Evolutionary conservation across 2,888 invertebrate genomes (phyloP).

Genomic region (Diadegma fenestrale): DNA sequence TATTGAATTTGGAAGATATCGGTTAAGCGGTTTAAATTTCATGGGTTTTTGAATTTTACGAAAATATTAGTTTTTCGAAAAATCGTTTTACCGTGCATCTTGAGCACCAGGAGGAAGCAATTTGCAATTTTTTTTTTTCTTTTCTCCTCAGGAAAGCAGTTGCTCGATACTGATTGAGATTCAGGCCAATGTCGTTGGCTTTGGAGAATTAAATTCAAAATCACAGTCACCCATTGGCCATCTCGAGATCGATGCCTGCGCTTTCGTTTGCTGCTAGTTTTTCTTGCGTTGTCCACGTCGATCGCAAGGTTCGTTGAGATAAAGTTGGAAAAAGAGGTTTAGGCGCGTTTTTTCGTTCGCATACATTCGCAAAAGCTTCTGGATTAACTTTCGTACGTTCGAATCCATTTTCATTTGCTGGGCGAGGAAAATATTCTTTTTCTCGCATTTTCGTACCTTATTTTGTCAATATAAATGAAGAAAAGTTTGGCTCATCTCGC

Average conservation of each 20-base stretch:
- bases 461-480: conserved; percentile 64
- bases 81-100: too few species aligned
- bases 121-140: not conserved
- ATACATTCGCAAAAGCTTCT: not conserved
- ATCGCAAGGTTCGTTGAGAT: not conserved
- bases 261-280: not conserved
- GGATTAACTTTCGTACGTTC: conserved; percentile 6
- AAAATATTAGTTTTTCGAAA: too few species aligned
- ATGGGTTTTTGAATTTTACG: too few species aligned
- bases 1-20: too few species aligned
- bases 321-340: not conserved
- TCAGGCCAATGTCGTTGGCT: too few species aligned
- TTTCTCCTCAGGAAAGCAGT: too few species aligned
- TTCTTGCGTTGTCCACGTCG: not conserved
- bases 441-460: conserved; percentile 1
- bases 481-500: conserved; percentile 61
- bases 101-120: too few species aligned
- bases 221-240: not conserved
- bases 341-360: not conserved
- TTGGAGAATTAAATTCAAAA: not conserved
- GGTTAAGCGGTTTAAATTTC: too few species aligned
- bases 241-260: not conserved
- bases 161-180: too few species aligned
- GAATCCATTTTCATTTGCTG: conserved; percentile 22
- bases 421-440: conserved; percentile 9